Percentiles rank a stretch among this genome's conserved stretches.
These are phyloP conservation scores for Silurus asotus DNA, from an alignment of 2,113 vertebrate species.

Conservation along the genomic window DNA sequence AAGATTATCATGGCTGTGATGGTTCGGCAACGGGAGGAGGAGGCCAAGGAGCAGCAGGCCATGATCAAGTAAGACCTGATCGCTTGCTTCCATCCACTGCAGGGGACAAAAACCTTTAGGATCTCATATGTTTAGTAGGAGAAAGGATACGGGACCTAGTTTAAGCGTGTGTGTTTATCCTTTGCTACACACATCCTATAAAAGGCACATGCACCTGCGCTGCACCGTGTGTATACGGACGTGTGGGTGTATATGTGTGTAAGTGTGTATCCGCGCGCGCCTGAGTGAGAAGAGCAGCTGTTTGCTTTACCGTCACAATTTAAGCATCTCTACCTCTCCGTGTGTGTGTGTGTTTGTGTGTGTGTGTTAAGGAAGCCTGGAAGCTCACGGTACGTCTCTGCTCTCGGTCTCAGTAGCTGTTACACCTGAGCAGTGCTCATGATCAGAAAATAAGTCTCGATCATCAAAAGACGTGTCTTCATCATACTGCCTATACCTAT, in stretches of 20 bases:
- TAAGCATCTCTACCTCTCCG: background rate
- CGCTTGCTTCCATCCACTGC: slow-evolving; percentile 18
- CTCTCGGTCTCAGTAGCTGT: background rate
- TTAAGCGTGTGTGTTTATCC: background rate
- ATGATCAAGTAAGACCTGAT: slow-evolving; percentile 90
- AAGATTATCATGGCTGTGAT: slow-evolving; percentile 99
- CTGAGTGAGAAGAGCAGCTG: background rate
- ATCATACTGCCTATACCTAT: background rate
- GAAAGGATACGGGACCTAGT: background rate
- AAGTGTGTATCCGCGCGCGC: background rate
- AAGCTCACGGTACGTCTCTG: background rate
- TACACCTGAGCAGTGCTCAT: background rate
- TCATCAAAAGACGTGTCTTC: background rate
- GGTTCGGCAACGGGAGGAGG: slow-evolving; percentile 95
- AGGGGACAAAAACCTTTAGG: background rate
- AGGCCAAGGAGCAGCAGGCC: slow-evolving; percentile 97
- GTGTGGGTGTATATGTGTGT: background rate
- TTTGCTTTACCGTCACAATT: slow-evolving; percentile 1
- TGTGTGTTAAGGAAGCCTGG: background rate
- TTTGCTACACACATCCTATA: slow-evolving; percentile 5
- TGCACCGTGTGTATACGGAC: slow-evolving; percentile 6
- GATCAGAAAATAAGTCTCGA: background rate
- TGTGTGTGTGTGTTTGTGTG: background rate
- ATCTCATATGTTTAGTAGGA: background rate
- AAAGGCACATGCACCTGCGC: slow-evolving; percentile 35